A percentile compares a stretch with the other conserved stretches of the same genome.
These are phyloP conservation scores for Troglohyphantes excavatus DNA, from an alignment of 2,888 invertebrate species.

Conservation along the genomic window DNA sequence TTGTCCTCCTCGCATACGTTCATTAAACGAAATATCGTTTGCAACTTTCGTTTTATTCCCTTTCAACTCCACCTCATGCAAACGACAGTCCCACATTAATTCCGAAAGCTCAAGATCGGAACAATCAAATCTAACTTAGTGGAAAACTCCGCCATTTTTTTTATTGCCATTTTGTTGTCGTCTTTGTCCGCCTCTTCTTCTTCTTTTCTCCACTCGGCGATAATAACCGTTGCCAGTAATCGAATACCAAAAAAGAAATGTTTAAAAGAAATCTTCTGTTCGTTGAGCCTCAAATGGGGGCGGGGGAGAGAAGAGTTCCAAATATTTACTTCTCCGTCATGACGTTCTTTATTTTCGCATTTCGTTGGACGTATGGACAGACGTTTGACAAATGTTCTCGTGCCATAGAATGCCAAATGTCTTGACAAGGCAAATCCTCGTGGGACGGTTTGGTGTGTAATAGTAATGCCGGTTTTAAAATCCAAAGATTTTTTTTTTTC, in stretches of 20 bases:
- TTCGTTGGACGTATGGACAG: constrained; percentile 1
- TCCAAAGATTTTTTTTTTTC: neutral
- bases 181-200: constrained; percentile 1
- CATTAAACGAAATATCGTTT: constrained; percentile 37
- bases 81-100: constrained; percentile 7
- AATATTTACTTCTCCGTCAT: constrained; percentile 52
- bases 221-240: constrained; percentile 58
- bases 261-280: constrained; percentile 35
- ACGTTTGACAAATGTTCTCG: constrained; percentile 17
- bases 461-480: constrained; percentile 42
- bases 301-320: constrained; percentile 14
- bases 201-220: constrained; percentile 8
- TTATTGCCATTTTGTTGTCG: neutral
- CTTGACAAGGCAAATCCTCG: constrained; percentile 19
- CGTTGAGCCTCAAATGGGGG: neutral
- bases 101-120: neutral
- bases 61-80: constrained; percentile 1
- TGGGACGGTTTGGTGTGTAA: constrained; percentile 11
- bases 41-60: neutral
- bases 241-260: constrained; percentile 38
- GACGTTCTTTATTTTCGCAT: constrained; percentile 33
- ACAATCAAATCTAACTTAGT: constrained; percentile 61
- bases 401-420: constrained; percentile 38
- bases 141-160: constrained; percentile 1
- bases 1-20: constrained; percentile 34